Base-by-base conservation (phyloP, 2,797 vertebrate genomes). In the Mus caroli region DNA sequence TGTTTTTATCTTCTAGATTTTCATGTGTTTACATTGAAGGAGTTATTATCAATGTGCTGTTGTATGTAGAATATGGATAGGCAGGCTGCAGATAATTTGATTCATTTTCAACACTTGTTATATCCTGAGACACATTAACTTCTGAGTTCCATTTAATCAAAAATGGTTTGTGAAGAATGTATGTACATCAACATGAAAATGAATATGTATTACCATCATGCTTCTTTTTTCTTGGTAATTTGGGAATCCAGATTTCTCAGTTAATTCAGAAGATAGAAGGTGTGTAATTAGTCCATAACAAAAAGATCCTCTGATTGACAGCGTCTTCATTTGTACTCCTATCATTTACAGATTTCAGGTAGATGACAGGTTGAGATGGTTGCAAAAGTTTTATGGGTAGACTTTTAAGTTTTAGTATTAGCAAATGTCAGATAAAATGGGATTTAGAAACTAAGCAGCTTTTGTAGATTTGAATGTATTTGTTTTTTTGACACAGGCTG, bases 221-320 rank as follows among this genome's bases (percentile, higher is more conserved):
- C 7, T 3, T 75, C 43, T 86, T 90, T 22, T 67, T 91, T 14
- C 40, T 13, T 22, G 71, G 0, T 77, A 76, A 37, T 13, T 85
- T 96, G 71, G 83, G 75, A 93, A 71, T 96, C 43, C 40, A 67
- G 28, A 75, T 82, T 91, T 93, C 34, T 73, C 54, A 82, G 31
- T 90, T 76, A 96, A 37, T 85, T 26, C 43, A 58, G 46, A 89
- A 88, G 46, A 56, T 28, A 80, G 84, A 94, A 62, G 40, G 24
- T 28, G 6, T 77, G 15, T 77, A 76, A 77, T 60, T 88, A 75
- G 37, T 78, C 37, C 56, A 34, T 62, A 62, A 92, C 73, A 71
- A 91, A 73, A 69, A 76, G 20, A 78, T 80, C 31, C 19, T 75
- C 58, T 79, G 34, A 46, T 91, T 82, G 43, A 73, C 56, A 46